Evolutionary conservation across 2,797 vertebrate species (phyloP).

Genomic region (Lates japonicus): DNA sequence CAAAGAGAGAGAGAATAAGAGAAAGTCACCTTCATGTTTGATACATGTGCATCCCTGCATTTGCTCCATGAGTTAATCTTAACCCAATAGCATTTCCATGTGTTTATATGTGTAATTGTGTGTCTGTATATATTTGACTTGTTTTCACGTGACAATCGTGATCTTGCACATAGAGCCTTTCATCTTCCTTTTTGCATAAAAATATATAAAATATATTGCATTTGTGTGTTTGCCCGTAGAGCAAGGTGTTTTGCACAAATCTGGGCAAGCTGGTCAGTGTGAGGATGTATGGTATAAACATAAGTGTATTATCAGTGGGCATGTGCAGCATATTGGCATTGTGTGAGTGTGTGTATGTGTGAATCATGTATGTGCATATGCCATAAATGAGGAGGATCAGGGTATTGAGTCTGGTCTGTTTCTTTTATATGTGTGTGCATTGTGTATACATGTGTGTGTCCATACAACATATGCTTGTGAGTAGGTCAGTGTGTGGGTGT

Average conservation of each 20-base stretch:
- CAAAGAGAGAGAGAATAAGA: constrained; percentile 10
- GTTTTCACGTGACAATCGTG: neutral
- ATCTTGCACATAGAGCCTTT: neutral
- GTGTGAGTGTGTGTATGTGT: constrained; percentile 1
- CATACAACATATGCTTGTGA: neutral
- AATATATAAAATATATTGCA: neutral
- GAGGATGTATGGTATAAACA: neutral
- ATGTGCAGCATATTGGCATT: neutral
- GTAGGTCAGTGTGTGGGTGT: constrained; percentile 6
- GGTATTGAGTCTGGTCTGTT: neutral
- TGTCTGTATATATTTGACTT: neutral
- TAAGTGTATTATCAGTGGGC: constrained; percentile 1
- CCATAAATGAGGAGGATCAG: neutral
- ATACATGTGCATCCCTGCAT: constrained; percentile 1
- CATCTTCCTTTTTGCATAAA: neutral
- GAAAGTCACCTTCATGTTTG: constrained; percentile 3
- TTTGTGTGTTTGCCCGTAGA: neutral
- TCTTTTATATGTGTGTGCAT: neutral
- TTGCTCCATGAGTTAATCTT: constrained; percentile 28
- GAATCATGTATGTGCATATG: constrained; percentile 2
- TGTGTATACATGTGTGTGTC: neutral
- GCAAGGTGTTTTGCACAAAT: neutral
- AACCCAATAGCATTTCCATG: neutral
- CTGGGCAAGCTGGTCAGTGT: neutral
- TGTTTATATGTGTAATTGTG: neutral